These are phyloP conservation scores for Spicauda simplicius DNA, from an alignment of 2,888 invertebrate species.

Conservation along the genomic window DNA sequence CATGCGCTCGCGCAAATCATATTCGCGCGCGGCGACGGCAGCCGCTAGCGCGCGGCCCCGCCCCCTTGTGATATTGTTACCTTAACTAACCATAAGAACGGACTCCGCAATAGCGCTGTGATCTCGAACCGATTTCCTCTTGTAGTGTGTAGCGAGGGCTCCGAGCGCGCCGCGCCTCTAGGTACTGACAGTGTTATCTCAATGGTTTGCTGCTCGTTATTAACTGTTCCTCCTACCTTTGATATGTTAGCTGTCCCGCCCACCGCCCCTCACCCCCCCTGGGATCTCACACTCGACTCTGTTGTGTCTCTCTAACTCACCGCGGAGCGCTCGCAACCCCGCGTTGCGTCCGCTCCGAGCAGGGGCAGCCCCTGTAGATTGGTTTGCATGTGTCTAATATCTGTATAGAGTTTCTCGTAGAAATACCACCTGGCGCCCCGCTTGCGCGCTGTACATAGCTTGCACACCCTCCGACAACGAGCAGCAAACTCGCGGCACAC, in stretches of 20 bases:
- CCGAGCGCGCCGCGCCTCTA: conserved; percentile 54
- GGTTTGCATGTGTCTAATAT: conserved; percentile 75
- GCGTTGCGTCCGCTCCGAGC: conserved; percentile 47
- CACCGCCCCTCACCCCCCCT: conserved; percentile 49
- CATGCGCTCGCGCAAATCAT: conserved; percentile 90
- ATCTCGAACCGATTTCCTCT: conserved; percentile 70
- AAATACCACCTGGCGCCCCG: conserved; percentile 75
- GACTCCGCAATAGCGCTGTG: conserved; percentile 75
- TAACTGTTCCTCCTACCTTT: conserved; percentile 63
- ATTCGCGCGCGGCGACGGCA: conserved; percentile 86
- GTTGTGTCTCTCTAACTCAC: conserved; percentile 52
- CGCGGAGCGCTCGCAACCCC: conserved; percentile 43
- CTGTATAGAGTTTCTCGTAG: conserved; percentile 66
- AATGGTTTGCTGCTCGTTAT: conserved; percentile 84
- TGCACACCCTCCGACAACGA: conserved; percentile 51
- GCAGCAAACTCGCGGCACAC: conserved; percentile 60
- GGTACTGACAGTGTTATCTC: conserved; percentile 77
- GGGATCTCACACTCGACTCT: conserved; percentile 53
- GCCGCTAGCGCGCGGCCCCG: conserved; percentile 76
- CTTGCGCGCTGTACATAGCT: conserved; percentile 45
- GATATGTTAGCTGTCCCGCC: conserved; percentile 64
- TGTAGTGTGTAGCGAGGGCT: conserved; percentile 66
- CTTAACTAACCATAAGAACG: conserved; percentile 72
- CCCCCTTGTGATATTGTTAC: conserved; percentile 59
- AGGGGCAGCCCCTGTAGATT: conserved; percentile 52